These are phyloP conservation scores for Coregonus sp. DNA, from an alignment of 2,797 vertebrate genomes.

Conservation along the genomic window DNA sequence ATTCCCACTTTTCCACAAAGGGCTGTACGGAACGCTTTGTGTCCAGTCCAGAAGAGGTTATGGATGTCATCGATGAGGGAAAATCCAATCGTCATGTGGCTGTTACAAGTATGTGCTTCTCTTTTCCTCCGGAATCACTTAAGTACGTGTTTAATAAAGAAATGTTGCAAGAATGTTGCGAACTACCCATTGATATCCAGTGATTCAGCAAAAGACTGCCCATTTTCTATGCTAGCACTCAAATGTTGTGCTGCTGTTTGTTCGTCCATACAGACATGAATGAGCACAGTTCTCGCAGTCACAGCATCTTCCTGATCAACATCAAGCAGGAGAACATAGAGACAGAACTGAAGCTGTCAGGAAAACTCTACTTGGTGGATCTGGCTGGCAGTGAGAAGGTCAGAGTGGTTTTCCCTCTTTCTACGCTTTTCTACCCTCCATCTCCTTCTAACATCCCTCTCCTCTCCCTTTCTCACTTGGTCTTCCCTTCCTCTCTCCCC, in stretches of 20 bases:
- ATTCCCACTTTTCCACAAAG: conserved; percentile 56
- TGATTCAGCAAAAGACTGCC: not conserved
- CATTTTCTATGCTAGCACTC: not conserved
- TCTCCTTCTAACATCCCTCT: not conserved
- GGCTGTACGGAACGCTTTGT: conserved; percentile 93
- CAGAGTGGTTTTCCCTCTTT: not conserved
- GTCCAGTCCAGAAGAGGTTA: conserved; percentile 91
- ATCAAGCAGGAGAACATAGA: conserved; percentile 97
- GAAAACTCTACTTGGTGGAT: conserved; percentile 95
- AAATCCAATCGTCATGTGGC: conserved; percentile 91
- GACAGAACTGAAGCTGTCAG: conserved; percentile 92
- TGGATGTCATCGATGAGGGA: conserved; percentile 93
- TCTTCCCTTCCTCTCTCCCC: not conserved
- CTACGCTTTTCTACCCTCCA: not conserved
- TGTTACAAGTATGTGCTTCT: conserved; percentile 84
- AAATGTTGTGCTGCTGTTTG: not conserved
- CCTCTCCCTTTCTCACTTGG: not conserved
- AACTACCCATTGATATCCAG: not conserved
- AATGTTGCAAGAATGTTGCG: not conserved
- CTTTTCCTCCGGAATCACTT: not conserved
- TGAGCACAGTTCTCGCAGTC: conserved; percentile 95
- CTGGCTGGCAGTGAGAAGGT: conserved; percentile 97
- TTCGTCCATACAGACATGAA: conserved; percentile 87
- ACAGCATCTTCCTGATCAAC: conserved; percentile 94
- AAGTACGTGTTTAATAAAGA: not conserved